Evolutionary conservation across 2,888 invertebrate genomes (phyloP).

Genomic region (Coleophora deauratella): DNA sequence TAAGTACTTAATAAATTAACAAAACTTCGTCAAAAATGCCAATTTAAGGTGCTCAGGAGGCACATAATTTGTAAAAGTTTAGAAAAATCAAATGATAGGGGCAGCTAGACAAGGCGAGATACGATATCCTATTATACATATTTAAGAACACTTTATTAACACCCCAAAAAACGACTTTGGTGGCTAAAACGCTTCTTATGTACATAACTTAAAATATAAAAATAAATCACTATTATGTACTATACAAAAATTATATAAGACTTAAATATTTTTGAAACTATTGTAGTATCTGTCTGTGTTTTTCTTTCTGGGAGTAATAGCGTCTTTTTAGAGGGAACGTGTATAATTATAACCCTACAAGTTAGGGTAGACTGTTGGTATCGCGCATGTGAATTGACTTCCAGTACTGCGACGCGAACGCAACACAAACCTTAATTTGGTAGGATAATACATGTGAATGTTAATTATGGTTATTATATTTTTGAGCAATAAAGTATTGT

Average conservation of each 20-base stretch:
- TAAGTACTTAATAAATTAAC: no score
- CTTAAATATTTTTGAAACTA: constrained; percentile 60
- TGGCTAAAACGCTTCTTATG: constrained; percentile 34
- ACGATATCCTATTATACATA: constrained; percentile 21
- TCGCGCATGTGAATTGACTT: background rate
- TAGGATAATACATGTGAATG: constrained; percentile 1
- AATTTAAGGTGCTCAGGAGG: constrained; percentile 35
- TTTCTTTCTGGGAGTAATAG: constrained; percentile 33
- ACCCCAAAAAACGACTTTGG: constrained; percentile 21
- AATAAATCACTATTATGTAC: constrained; percentile 33
- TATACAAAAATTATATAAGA: constrained; percentile 45
- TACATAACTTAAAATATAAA: constrained; percentile 16
- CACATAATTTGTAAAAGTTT: constrained; percentile 5
- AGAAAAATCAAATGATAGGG: constrained; percentile 22
- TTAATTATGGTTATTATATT: constrained; percentile 26
- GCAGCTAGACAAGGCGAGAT: constrained; percentile 23
- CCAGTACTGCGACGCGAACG: background rate
- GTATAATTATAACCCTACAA: constrained; percentile 10
- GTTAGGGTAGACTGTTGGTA: background rate
- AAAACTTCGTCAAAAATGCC: background rate
- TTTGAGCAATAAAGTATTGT: constrained; percentile 43
- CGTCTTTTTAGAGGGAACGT: constrained; percentile 11
- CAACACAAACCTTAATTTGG: no score
- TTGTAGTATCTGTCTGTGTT: constrained; percentile 44
- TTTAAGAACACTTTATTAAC: constrained; percentile 15